Evolutionary conservation across 2,113 vertebrate species (phyloP), one percentile per base, ranked within the genome.

Genomic region (Serinus canaria): DNA sequence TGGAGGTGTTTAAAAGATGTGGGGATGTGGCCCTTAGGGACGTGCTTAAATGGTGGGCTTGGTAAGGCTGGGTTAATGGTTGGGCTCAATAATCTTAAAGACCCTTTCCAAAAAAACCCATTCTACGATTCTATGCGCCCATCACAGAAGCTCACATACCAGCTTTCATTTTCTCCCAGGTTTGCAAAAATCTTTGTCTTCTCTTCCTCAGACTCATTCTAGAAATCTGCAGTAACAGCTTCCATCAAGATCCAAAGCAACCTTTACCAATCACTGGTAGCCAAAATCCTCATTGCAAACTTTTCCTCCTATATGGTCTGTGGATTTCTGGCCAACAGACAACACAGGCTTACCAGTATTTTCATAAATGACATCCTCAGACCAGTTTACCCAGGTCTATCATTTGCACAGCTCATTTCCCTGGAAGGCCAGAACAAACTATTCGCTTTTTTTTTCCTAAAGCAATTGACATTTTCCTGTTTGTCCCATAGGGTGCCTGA

Each of bases 401-500:
- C 79, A 89, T 60, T 49, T 53, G 69, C 68, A 59, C 0, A 11
- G 85, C 62, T 83, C 43, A 4, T 55, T 82, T 47, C 30, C 67
- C 49, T 53, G n/a, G 77, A 89, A 92, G 35, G 53, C 58, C n/a
- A 92, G 72, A 87, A 86, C n/a, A 79, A 92, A 79, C 69, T 63
- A 87, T 35, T 78, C 20, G 27, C 17, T 3, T 56, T 76, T 94
- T 85, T 88, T 70, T 87, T 3, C 44, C 41, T 85, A 73, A 86
- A 94, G 84, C 73, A 78, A 80, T 80, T 93, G 91, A 91, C 70
- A 88, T 95, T 94, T 87, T 63, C 46, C 77, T 89, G 79, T 59
- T 89, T 92, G 41, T 94, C 58, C 91, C 72, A 90, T n/a, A 92
- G 81, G 86, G 31, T 89, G 89, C 59, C 87, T 73, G 56, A 73